Base-by-base conservation (phyloP, 2,888 invertebrate genomes). In the Tricholauxania praeusta region DNA sequence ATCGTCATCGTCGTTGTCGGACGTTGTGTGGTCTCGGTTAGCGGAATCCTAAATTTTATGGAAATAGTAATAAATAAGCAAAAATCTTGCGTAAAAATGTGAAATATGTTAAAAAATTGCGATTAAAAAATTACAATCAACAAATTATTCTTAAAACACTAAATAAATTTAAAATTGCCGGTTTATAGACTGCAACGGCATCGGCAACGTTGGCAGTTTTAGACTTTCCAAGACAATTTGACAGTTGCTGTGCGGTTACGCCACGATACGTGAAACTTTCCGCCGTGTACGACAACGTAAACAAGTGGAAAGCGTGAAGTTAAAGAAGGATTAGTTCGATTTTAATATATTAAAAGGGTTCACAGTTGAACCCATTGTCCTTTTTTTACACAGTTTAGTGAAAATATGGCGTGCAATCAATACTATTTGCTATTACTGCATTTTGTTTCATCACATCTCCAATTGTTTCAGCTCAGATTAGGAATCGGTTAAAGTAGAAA, bases 1-100 rank as follows among this genome's bases (percentile, higher is more conserved):
- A 64, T 67, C 39, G 17, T 28, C 62, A 49, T 68, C 63, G 68
- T 62, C 19, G 53, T n/a, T 39, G 32, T 74, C 39, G n/a, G 72
- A 51, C 60, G 51, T 28, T 32, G 60, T 32, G 64, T 14, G n/a
- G 19, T 19, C 49, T 28, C 51, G 14, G 19, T 49, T 22, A 49
- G 28, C 28, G 64, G 64, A 64, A 51, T 22, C 64, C 49, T 14
- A 51, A 64, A 64, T 51, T 15, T 49, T n/a, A n/a, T 17, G 28
- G 15, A 59, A 62, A 19, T n/a, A 22, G 5, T 32, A 60, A 59
- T 28, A 59, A 28, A 32, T 28, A 14, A 47, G 32, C 4, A 6
- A n/a, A 60, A 49, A 10, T 28, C 10, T 22, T 64, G 51, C 51
- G 19, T 14, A 14, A 49, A 64, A 64, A n/a, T 28, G 51, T 48